Evolutionary conservation across 2,797 vertebrate genomes (phyloP).

Genomic region (Leucoraja ocellata): DNA sequence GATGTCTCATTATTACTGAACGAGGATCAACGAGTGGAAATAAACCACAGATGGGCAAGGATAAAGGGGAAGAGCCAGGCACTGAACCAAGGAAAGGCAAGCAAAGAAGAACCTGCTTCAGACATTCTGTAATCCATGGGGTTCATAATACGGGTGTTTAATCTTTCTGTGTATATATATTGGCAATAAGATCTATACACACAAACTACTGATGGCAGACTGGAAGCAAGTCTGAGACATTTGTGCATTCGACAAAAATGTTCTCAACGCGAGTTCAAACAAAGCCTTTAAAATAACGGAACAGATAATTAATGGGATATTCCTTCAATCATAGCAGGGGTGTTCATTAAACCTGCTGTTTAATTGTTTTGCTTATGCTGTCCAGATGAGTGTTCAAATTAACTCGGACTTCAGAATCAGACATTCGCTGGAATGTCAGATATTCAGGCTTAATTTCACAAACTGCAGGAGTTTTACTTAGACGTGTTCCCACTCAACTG

Average conservation of each 20-base stretch:
- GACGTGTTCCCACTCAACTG: slow-evolving; percentile 5
- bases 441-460: background rate
- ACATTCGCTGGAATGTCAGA: slow-evolving; percentile 6
- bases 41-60: slow-evolving; percentile 18
- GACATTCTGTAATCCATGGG: slow-evolving; percentile 1
- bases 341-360: background rate
- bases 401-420: slow-evolving; percentile 10
- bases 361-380: background rate
- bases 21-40: slow-evolving; percentile 23
- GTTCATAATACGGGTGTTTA: slow-evolving; percentile 1
- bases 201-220: slow-evolving; percentile 14
- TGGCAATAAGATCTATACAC: background rate
- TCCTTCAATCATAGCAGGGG: slow-evolving; percentile 4
- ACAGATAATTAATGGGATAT: slow-evolving; percentile 30
- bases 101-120: slow-evolving; percentile 2
- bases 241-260: slow-evolving; percentile 25
- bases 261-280: background rate
- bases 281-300: background rate
- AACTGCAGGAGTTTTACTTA: background rate
- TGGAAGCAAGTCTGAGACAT: slow-evolving; percentile 11
- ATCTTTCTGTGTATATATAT: background rate
- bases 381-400: slow-evolving; percentile 23
- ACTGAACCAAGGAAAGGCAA: slow-evolving; percentile 7
- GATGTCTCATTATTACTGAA: slow-evolving; percentile 22
- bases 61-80: background rate